Evolutionary conservation across 2,888 invertebrate genomes (phyloP).

Genomic region (Malacosoma neustria): DNA sequence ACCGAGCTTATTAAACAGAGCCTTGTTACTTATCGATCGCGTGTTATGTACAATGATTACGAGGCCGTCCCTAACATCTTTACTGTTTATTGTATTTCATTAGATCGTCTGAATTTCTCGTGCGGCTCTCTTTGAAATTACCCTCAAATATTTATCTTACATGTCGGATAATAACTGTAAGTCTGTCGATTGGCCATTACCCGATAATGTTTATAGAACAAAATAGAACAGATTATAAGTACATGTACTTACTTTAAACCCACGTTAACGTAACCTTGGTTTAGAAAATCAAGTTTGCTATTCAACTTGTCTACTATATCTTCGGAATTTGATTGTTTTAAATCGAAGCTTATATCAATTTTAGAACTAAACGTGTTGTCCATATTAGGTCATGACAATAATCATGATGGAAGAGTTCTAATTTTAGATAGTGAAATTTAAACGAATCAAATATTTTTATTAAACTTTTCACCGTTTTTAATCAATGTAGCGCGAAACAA

Average conservation of each 20-base stretch:
- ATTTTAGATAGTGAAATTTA: too few relatives aligned
- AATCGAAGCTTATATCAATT: too few relatives aligned
- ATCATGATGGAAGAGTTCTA: too few relatives aligned
- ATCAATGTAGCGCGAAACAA: too few relatives aligned
- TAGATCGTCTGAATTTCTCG: slow-evolving; percentile 42
- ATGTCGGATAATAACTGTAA: slow-evolving; percentile 49
- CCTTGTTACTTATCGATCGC: neutral
- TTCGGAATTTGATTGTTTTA: too few relatives aligned
- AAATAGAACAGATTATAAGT: slow-evolving; percentile 46
- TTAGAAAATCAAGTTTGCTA: slow-evolving; percentile 1
- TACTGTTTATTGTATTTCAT: slow-evolving; percentile 49
- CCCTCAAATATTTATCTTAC: slow-evolving; percentile 46
- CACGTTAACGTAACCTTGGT: slow-evolving; percentile 3
- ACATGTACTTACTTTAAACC: slow-evolving; percentile 22
- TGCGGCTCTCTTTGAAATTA: slow-evolving; percentile 53
- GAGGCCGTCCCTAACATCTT: slow-evolving; percentile 32
- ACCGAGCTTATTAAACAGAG: too few relatives aligned
- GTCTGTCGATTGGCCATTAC: slow-evolving; percentile 56
- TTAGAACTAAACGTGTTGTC: too few relatives aligned
- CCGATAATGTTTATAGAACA: slow-evolving; percentile 45
- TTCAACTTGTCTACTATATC: too few relatives aligned
- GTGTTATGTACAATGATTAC: slow-evolving; percentile 4
- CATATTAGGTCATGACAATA: too few relatives aligned
- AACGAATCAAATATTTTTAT: too few relatives aligned
- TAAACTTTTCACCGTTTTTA: too few relatives aligned